Evolutionary conservation across 2,797 vertebrate species (phyloP).

Genomic region (Eutrigla gurnardus): DNA sequence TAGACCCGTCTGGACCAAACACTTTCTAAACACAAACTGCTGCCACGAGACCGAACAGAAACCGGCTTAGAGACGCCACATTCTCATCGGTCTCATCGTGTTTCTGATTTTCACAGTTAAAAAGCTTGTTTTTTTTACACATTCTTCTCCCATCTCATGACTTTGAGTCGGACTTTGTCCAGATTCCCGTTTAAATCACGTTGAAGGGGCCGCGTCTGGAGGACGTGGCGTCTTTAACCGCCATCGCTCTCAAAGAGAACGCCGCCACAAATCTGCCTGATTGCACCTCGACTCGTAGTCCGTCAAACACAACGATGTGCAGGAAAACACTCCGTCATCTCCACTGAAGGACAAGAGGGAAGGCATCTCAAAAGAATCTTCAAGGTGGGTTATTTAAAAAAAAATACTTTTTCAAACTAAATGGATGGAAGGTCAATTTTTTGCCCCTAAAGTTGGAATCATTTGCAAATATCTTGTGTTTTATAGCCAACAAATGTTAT

Average conservation of each 20-base stretch:
- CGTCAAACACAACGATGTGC: conserved; percentile 47
- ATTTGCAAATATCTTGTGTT: too few species aligned
- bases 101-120: neutral
- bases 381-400: conserved; percentile 2
- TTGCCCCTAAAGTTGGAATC: too few species aligned
- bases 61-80: too few species aligned
- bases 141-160: neutral
- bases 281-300: conserved; percentile 49
- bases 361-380: conserved; percentile 20
- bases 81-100: neutral
- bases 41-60: neutral
- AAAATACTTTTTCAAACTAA: neutral
- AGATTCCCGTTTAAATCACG: conserved; percentile 16
- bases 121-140: neutral
- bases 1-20: conserved; percentile 26
- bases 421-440: neutral
- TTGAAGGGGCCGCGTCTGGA: neutral
- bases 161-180: conserved; percentile 19
- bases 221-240: conserved; percentile 14
- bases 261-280: conserved; percentile 49
- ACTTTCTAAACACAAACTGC: conserved; percentile 27
- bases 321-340: conserved; percentile 41
- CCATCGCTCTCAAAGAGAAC: conserved; percentile 24
- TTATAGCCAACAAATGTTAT: too few species aligned
- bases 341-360: conserved; percentile 42